phyloP scores from a whole-genome alignment of 2,797 vertebrate species.

The Hippoglossus hippoglossus region DNA sequence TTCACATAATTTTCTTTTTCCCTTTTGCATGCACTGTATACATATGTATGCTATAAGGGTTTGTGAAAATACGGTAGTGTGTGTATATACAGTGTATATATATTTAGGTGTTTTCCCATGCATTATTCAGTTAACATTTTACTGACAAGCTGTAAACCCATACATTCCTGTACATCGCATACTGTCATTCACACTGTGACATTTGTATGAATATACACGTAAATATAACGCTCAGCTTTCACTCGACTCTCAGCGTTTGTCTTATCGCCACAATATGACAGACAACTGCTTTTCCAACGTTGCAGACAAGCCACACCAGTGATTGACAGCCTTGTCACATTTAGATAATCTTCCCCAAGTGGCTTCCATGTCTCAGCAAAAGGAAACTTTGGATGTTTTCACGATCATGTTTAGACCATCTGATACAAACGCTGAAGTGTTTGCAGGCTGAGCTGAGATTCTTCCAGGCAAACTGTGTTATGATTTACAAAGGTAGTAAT shows the following conservation, averaged over 20 bases:
- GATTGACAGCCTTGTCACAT: constrained; percentile 43
- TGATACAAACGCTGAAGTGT: background rate
- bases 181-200: constrained; percentile 1
- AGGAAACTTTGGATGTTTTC: background rate
- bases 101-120: background rate
- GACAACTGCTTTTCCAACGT: constrained; percentile 29
- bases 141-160: constrained; percentile 12
- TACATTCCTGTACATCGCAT: background rate
- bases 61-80: background rate
- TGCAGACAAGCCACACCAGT: constrained; percentile 16
- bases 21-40: background rate
- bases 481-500: background rate
- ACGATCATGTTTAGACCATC: constrained; percentile 1
- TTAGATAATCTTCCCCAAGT: constrained; percentile 19
- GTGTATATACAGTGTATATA: no score
- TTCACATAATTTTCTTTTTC: no score
- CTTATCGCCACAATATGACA: constrained; percentile 24
- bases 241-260: constrained; percentile 27
- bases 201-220: constrained; percentile 36
- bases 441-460: background rate
- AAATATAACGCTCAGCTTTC: constrained; percentile 12
- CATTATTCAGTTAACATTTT: constrained; percentile 26
- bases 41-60: background rate
- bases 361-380: constrained; percentile 5
- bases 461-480: background rate